Percentiles rank a stretch among this genome's conserved stretches.
These are phyloP conservation scores for Cephalopholis sonnerati DNA, from an alignment of 2,113 vertebrate species.

Conservation along the genomic window DNA sequence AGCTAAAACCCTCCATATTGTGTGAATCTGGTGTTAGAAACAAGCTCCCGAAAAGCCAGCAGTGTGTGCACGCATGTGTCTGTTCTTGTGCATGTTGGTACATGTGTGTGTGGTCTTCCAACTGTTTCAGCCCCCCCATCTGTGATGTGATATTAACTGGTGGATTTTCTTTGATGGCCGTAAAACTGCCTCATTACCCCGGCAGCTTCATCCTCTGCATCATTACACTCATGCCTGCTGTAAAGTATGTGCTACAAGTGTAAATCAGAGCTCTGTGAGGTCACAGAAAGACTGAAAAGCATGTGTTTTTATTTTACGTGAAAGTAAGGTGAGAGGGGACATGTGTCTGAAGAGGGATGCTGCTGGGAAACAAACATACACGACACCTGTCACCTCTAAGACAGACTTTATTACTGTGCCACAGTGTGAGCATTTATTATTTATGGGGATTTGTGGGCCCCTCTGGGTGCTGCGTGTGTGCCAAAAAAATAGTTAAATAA, in stretches of 20 bases:
- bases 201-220: constrained; percentile 17
- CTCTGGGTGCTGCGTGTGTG: background rate
- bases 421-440: constrained; percentile 9
- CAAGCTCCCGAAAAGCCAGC: background rate
- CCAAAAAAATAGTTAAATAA: constrained; percentile 7
- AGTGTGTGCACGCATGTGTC: background rate
- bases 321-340: background rate
- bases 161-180: constrained; percentile 59
- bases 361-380: background rate
- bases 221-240: constrained; percentile 13
- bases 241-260: constrained; percentile 12
- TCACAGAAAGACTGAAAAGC: background rate
- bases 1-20: constrained; percentile 36
- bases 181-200: constrained; percentile 61
- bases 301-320: background rate
- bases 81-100: background rate
- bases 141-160: constrained; percentile 53
- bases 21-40: constrained; percentile 33
- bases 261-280: constrained; percentile 6
- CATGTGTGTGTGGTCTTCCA: background rate
- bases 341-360: background rate
- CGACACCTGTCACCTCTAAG: background rate
- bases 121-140: constrained; percentile 45
- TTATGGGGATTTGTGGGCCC: background rate
- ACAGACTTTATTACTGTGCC: background rate